Conservation (phyloP, 2,888 invertebrate genomes). For the Bedellia somnulentella region DNA sequence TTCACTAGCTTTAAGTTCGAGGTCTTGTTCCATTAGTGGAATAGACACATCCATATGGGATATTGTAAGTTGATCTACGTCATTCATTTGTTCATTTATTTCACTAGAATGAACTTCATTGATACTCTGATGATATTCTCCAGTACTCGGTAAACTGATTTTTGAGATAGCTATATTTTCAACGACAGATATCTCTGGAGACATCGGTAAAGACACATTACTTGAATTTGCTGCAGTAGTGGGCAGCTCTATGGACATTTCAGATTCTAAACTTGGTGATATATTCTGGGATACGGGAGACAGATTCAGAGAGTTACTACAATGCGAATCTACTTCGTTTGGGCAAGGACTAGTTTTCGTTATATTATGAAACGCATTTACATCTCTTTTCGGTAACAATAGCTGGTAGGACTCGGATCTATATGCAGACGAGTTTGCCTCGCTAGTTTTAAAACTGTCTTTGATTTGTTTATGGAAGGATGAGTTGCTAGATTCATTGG, state of each 20-base stretch:
- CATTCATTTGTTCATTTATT: constrained; percentile 12
- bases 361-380: constrained; percentile 17
- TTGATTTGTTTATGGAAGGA: no score
- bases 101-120: constrained; percentile 24
- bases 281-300: constrained; percentile 7
- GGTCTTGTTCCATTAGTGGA: constrained; percentile 35
- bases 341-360: constrained; percentile 17
- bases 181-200: constrained; percentile 43
- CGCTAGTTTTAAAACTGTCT: constrained; percentile 27
- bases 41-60: constrained; percentile 25
- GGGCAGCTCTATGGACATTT: neutral
- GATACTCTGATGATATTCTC: constrained; percentile 17
- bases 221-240: constrained; percentile 23
- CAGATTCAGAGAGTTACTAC: neutral
- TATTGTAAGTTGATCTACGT: constrained; percentile 21
- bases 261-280: no score
- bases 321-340: constrained; percentile 7
- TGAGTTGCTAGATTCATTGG: constrained; percentile 24
- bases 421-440: constrained; percentile 21
- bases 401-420: constrained; percentile 37
- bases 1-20: constrained; percentile 16
- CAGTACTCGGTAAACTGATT: constrained; percentile 16
- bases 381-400: constrained; percentile 23
- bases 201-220: constrained; percentile 30
- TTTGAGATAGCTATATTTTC: constrained; percentile 36